Percentiles rank a stretch among this genome's conserved stretches.
These are phyloP conservation scores for Podarcis siculus DNA, from an alignment of 2,797 vertebrate genomes.

Conservation along the genomic window DNA sequence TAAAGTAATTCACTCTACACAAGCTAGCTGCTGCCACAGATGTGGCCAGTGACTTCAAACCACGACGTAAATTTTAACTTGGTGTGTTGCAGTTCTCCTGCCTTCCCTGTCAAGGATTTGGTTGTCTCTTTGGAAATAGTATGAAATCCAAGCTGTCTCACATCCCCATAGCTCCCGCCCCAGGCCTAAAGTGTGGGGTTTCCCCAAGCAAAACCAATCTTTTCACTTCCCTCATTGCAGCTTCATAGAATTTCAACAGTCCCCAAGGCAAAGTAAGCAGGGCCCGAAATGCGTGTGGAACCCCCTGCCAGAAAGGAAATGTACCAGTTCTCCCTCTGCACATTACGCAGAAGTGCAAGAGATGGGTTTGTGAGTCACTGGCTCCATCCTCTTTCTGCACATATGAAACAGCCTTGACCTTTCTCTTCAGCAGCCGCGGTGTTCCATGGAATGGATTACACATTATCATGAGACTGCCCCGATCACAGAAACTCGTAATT, in stretches of 20 bases:
- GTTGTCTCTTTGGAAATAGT: neutral
- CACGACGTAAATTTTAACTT: neutral
- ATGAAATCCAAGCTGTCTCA: neutral
- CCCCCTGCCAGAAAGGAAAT: neutral
- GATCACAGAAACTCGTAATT: neutral
- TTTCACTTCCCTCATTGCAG: slow-evolving; percentile 18
- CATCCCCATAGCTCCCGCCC: neutral
- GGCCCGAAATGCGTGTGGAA: neutral
- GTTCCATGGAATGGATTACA: neutral
- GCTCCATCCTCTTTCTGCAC: neutral
- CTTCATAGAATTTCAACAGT: slow-evolving; percentile 19
- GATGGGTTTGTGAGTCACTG: neutral
- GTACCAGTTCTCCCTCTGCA: neutral
- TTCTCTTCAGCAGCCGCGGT: neutral
- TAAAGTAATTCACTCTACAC: no score
- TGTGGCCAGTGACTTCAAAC: neutral
- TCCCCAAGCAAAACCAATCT: neutral
- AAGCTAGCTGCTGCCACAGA: neutral
- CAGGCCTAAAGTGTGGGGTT: neutral
- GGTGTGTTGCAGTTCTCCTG: neutral
- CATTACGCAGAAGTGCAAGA: neutral
- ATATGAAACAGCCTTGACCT: neutral
- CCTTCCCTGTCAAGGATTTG: neutral
- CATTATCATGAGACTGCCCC: neutral
- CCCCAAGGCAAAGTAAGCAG: neutral